Conservation (phyloP, 2,113 vertebrate genomes). For the Thalassoma bifasciatum region DNA sequence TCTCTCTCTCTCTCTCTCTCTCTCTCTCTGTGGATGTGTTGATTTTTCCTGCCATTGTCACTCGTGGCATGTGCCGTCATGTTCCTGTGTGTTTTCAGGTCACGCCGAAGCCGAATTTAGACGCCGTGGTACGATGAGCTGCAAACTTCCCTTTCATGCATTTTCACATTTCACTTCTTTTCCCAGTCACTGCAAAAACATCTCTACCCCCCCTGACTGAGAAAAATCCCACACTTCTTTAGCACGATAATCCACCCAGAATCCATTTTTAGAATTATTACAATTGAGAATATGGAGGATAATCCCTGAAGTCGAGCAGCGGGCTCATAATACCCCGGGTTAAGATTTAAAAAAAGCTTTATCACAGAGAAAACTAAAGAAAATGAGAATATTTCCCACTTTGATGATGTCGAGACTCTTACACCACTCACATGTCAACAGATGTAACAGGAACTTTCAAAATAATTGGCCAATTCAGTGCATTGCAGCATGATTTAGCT, state of each 20-base stretch:
- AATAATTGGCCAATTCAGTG: not conserved
- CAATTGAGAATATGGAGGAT: not conserved
- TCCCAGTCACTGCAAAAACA: too few species aligned
- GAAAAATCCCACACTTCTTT: not conserved
- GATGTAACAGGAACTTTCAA: not conserved
- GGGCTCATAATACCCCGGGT: not conserved
- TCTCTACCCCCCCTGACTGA: not conserved
- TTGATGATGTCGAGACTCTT: not conserved
- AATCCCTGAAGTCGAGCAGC: not conserved
- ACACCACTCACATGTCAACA: not conserved
- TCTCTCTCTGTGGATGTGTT: constrained; percentile 25
- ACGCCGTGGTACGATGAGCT: not conserved
- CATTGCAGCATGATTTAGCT: not conserved
- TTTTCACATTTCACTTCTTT: too few species aligned
- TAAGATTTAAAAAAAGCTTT: not conserved
- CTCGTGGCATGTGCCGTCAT: constrained; percentile 28
- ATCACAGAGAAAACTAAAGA: not conserved
- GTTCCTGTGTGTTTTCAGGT: constrained; percentile 45
- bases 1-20: constrained; percentile 26
- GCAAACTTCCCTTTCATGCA: too few species aligned
- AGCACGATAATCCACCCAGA: not conserved
- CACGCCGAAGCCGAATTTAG: constrained; percentile 27
- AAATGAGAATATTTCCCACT: not conserved
- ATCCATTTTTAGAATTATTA: not conserved
- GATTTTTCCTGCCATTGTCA: constrained; percentile 74